Conservation (phyloP, 2,797 vertebrate species). For the Morus bassanus region DNA sequence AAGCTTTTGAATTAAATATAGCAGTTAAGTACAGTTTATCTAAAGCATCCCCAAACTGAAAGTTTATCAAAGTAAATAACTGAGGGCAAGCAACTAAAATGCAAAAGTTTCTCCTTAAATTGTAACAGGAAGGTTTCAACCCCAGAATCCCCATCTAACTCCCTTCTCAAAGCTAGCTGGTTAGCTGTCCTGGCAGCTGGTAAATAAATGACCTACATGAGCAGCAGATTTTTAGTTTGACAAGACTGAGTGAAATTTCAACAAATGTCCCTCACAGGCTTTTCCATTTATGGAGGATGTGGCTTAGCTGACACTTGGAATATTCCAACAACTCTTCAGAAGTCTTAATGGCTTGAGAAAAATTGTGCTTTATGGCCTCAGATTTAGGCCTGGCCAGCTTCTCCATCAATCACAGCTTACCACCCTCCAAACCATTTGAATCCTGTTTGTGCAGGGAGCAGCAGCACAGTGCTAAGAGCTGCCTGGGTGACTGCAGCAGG, state of each 20-base stretch:
- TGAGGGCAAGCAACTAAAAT: not conserved
- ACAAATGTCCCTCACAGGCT: not conserved
- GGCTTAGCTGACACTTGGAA: not conserved
- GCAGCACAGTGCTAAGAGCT: not conserved
- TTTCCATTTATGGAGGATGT: not conserved
- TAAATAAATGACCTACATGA: not conserved
- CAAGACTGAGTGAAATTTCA: not conserved
- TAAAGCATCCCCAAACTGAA: not conserved
- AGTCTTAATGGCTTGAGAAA: not conserved
- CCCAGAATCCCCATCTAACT: not conserved
- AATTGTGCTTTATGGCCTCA: not conserved
- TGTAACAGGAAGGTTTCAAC: not conserved
- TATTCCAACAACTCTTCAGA: not conserved
- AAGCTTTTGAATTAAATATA: not conserved
- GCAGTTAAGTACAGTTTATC: not conserved
- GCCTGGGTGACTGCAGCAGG: not conserved
- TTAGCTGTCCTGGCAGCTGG: not conserved
- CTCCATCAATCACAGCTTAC: not conserved
- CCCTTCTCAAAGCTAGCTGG: not conserved
- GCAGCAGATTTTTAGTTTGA: not conserved
- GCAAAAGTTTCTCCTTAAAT: not conserved
- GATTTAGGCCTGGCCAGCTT: not conserved
- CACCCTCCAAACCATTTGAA: not conserved
- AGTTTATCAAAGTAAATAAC: not conserved
- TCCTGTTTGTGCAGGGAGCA: not conserved